Percentiles rank a stretch among this genome's conserved stretches.
phyloP scores from a whole-genome alignment of 2,888 invertebrate genomes.

The Rhingia rostrata region DNA sequence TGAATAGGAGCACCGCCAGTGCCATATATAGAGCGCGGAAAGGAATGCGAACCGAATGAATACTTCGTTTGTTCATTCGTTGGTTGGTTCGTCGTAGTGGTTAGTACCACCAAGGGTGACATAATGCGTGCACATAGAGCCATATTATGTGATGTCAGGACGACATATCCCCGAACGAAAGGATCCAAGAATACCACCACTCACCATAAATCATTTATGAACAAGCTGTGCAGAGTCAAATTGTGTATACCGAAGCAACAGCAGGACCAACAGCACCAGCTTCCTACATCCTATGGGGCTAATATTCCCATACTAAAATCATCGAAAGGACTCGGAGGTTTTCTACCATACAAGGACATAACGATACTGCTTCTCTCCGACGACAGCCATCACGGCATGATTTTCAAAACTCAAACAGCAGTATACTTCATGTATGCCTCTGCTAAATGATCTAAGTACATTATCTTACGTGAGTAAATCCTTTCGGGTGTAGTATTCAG shows the following conservation, averaged over 20 bases:
- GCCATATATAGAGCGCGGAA: conserved; percentile 33
- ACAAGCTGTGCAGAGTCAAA: conserved; percentile 58
- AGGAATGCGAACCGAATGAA: conserved; percentile 41
- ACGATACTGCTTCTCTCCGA: conserved; percentile 21
- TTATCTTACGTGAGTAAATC: conserved; percentile 68
- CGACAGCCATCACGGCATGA: conserved; percentile 36
- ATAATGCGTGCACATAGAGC: conserved; percentile 54
- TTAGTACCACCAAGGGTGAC: conserved; percentile 65
- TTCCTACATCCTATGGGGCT: conserved; percentile 32
- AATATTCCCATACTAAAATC: conserved; percentile 52
- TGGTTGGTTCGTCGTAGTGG: conserved; percentile 31
- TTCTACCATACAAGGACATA: conserved; percentile 47
- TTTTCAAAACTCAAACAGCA: conserved; percentile 15
- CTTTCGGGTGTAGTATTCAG: conserved; percentile 50
- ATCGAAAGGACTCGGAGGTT: conserved; percentile 57
- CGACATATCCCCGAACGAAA: conserved; percentile 38
- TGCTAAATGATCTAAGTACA: conserved; percentile 59
- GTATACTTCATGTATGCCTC: conserved; percentile 21
- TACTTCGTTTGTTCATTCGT: conserved; percentile 34
- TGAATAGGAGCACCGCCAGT: conserved; percentile 18
- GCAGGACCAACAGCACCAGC: conserved; percentile 27
- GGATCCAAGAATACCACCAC: conserved; percentile 62
- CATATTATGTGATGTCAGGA: conserved; percentile 56
- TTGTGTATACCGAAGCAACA: conserved; percentile 35
- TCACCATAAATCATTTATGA: conserved; percentile 69